These are phyloP conservation scores for Podarcis lilfordi DNA, from an alignment of 2,797 vertebrate genomes.

Conservation along the genomic window DNA sequence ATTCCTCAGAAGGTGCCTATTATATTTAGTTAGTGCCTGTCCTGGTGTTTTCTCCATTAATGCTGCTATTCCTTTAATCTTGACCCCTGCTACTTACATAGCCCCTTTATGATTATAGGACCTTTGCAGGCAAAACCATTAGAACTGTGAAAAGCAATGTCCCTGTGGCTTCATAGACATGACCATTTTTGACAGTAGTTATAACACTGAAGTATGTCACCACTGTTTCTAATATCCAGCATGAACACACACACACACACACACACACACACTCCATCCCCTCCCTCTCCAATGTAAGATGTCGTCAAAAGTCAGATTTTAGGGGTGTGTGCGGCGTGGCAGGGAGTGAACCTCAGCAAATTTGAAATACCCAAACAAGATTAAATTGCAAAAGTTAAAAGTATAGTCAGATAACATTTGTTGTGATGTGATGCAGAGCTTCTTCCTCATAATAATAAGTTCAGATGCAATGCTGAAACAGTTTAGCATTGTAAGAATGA, in stretches of 20 bases:
- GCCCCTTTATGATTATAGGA: too few relatives aligned
- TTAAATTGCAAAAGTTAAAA: neutral
- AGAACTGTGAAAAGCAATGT: too few relatives aligned
- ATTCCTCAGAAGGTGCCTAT: slow-evolving; percentile 47
- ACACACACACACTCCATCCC: too few relatives aligned
- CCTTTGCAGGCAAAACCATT: too few relatives aligned
- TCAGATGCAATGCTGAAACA: neutral
- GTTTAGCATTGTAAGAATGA: neutral
- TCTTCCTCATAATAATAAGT: neutral
- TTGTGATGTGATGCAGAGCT: neutral
- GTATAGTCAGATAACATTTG: neutral
- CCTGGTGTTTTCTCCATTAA: slow-evolving; percentile 42
- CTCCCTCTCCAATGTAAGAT: neutral
- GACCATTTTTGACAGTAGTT: neutral
- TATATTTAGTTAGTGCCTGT: slow-evolving; percentile 46
- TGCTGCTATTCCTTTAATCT: slow-evolving; percentile 21
- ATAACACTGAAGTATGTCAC: neutral
- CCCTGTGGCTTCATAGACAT: neutral
- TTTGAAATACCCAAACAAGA: neutral
- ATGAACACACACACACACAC: neutral
- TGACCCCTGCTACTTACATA: neutral
- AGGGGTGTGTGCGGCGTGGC: neutral
- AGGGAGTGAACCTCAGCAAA: neutral
- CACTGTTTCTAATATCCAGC: neutral
- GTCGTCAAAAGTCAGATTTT: neutral